Conservation (phyloP, 2,113 vertebrate species). For the Gnathochromis pfefferi region DNA sequence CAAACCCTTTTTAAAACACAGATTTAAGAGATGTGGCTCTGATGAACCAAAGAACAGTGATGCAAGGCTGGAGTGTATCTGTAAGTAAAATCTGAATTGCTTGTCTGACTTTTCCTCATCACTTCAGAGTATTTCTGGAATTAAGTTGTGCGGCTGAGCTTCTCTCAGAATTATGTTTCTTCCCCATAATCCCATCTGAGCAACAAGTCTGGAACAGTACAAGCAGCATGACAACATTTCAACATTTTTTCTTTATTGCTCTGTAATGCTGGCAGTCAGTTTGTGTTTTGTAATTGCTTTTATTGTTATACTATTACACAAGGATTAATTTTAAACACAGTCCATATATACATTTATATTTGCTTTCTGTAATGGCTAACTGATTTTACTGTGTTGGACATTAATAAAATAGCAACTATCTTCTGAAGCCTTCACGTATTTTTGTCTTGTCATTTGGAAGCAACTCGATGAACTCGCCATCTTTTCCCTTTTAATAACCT, state of each 20-base stretch:
- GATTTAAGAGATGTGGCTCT: background rate
- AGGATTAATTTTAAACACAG: background rate
- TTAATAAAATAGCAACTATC: background rate
- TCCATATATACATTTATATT: background rate
- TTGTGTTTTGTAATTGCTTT: conserved; percentile 1
- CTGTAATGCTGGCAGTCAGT: background rate
- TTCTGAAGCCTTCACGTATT: background rate
- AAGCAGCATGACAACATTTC: background rate
- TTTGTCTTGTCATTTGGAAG: background rate
- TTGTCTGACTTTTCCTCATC: background rate
- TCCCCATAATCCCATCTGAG: conserved; percentile 26
- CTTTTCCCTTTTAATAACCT: conserved; percentile 16
- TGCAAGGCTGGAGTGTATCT: background rate
- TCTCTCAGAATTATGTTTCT: conserved; percentile 4
- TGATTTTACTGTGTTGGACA: background rate
- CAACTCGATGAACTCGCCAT: background rate
- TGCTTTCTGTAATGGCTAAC: background rate
- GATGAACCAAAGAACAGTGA: background rate
- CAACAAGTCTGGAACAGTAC: background rate
- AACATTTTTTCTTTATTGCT: background rate
- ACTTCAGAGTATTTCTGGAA: background rate
- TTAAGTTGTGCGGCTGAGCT: conserved; percentile 8
- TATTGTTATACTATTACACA: background rate
- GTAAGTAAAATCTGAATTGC: background rate
- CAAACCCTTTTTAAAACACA: background rate